These are phyloP conservation scores for Hycleus cichorii DNA, from an alignment of 1,140 invertebrate species.

Conservation along the genomic window DNA sequence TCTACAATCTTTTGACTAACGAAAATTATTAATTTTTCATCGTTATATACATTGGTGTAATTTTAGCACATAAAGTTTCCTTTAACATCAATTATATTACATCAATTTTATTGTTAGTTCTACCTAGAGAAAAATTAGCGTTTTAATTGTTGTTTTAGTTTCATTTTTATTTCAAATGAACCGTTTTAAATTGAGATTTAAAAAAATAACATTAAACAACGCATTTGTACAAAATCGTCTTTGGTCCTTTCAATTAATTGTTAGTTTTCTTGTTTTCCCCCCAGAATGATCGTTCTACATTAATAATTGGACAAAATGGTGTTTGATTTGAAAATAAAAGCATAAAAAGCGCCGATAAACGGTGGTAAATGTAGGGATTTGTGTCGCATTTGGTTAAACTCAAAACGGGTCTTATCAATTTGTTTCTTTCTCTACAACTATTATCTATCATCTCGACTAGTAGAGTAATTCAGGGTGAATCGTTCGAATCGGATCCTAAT, in stretches of 20 bases:
- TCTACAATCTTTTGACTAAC: constrained; percentile 1
- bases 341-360: too few species aligned
- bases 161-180: neutral
- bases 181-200: neutral
- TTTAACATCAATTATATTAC: constrained; percentile 10
- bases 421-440: too few species aligned
- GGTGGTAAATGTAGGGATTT: too few species aligned
- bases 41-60: constrained; percentile 28
- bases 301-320: too few species aligned
- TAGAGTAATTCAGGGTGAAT: constrained; percentile 54
- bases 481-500: constrained; percentile 59
- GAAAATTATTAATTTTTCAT: constrained; percentile 5
- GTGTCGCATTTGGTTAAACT: too few species aligned
- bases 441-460: too few species aligned
- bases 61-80: constrained; percentile 20
- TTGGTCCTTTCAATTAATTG: constrained; percentile 22
- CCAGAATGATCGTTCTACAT: too few species aligned
- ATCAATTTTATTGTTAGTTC: constrained; percentile 1
- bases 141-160: neutral
- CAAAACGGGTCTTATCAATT: too few species aligned
- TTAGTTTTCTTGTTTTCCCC: constrained; percentile 1
- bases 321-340: too few species aligned
- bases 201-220: constrained; percentile 13
- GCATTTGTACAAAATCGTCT: constrained; percentile 16
- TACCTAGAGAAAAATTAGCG: neutral